These are phyloP conservation scores for Columbina picui DNA, from an alignment of 2,113 vertebrate species.

Conservation along the genomic window DNA sequence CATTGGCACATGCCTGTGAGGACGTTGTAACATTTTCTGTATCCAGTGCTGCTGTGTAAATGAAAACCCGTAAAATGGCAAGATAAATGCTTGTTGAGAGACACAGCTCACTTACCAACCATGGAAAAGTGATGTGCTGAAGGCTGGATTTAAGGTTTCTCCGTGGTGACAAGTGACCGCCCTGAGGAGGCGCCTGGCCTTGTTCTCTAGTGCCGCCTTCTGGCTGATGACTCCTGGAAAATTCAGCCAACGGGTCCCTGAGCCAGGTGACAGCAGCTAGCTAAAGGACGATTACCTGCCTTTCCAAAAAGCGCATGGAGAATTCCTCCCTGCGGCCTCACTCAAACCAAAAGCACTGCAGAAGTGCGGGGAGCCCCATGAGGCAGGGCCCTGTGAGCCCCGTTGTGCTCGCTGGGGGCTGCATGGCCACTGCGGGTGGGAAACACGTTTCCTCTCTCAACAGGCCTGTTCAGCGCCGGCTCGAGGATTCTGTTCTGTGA, in stretches of 20 bases:
- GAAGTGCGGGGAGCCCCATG: background rate
- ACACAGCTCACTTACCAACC: background rate
- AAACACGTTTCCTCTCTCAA: background rate
- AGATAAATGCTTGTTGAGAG: background rate
- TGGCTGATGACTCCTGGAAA: background rate
- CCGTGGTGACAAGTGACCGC: background rate
- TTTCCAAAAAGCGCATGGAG: background rate
- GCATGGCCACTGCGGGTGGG: rapidly evolving
- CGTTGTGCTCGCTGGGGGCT: rapidly evolving
- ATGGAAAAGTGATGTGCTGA: background rate
- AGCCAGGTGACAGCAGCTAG: rapidly evolving
- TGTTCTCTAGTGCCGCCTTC: conserved; percentile 7
- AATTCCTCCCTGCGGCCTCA: background rate
- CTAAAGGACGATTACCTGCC: background rate
- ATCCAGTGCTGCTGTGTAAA: background rate
- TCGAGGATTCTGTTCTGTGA: background rate
- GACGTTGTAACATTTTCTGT: rapidly evolving
- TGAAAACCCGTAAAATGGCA: rapidly evolving
- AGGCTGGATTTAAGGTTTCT: background rate
- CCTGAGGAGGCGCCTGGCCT: background rate
- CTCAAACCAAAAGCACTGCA: background rate
- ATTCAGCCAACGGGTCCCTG: background rate
- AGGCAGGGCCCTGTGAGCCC: too few species aligned
- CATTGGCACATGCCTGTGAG: background rate
- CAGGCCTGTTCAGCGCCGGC: rapidly evolving